These are phyloP conservation scores for Molanna angustata DNA, from an alignment of 2,888 invertebrate genomes.

Conservation along the genomic window DNA sequence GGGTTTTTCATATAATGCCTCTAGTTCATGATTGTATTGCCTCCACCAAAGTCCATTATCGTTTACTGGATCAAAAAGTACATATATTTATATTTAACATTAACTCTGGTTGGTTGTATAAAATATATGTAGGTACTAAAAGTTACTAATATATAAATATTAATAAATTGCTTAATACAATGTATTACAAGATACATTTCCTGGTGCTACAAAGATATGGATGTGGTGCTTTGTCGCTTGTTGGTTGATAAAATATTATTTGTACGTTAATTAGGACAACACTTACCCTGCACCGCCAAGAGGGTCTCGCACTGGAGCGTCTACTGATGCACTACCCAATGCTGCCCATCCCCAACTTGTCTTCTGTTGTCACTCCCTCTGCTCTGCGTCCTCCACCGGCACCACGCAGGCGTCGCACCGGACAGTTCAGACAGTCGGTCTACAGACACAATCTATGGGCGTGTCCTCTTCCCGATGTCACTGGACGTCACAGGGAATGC, in stretches of 20 bases:
- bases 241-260: not conserved
- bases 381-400: slow-evolving; percentile 2
- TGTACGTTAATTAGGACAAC: slow-evolving; percentile 66
- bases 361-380: not conserved
- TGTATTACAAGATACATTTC: not conserved
- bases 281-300: slow-evolving; percentile 60
- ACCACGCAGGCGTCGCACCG: slow-evolving; percentile 37
- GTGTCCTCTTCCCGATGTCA: slow-evolving; percentile 64
- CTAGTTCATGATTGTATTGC: too few species aligned
- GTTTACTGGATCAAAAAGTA: too few species aligned
- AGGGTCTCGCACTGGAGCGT: slow-evolving; percentile 59
- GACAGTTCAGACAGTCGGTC: slow-evolving; percentile 63
- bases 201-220: too few species aligned
- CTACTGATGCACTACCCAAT: slow-evolving; percentile 49
- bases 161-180: not conserved
- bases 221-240: too few species aligned
- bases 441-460: slow-evolving; percentile 79
- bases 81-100: too few species aligned
- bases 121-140: too few species aligned
- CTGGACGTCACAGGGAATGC: slow-evolving; percentile 69
- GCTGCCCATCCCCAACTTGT: slow-evolving; percentile 19
- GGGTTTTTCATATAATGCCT: too few species aligned
- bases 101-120: too few species aligned
- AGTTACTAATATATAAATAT: not conserved
- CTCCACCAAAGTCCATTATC: too few species aligned